Percentiles rank a stretch among this genome's conserved stretches.
Conservation (phyloP, 2,113 vertebrate species). For the Emydura subglobosa region DNA sequence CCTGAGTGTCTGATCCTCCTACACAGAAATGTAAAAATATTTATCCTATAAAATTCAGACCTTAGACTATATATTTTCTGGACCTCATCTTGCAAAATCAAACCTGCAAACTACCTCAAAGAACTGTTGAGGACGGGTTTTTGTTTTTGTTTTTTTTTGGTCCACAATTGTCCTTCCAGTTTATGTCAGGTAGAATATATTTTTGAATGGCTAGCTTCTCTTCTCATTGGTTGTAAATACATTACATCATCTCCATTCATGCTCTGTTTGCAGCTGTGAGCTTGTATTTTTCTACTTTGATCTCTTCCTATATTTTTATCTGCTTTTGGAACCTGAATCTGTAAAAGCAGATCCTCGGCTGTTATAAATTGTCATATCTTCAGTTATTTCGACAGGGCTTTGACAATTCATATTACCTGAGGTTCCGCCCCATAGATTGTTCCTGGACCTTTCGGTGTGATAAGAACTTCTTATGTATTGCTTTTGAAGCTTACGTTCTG, state of each 20-base stretch:
- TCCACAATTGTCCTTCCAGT: not conserved
- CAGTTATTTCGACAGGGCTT: not conserved
- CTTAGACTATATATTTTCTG: not conserved
- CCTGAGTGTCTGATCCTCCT: not conserved
- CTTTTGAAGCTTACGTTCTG: not conserved
- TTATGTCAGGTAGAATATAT: not conserved
- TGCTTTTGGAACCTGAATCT: not conserved
- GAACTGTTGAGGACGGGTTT: not conserved
- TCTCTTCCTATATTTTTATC: conserved; percentile 3
- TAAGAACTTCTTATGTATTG: not conserved
- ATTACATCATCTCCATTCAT: not conserved
- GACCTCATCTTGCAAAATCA: not conserved
- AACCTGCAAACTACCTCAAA: not conserved
- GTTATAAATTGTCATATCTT: not conserved
- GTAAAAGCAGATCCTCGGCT: not conserved
- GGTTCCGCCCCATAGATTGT: not conserved
- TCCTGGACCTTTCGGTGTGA: not conserved
- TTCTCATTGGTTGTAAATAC: not conserved
- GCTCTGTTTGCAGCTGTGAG: not conserved
- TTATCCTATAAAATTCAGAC: not conserved
- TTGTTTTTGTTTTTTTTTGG: not conserved
- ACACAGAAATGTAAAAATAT: not conserved
- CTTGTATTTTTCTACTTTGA: conserved; percentile 17
- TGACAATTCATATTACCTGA: not conserved
- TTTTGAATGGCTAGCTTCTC: not conserved